phyloP scores from a whole-genome alignment of 2,113 vertebrate species.

The Hoplias malabaricus region DNA sequence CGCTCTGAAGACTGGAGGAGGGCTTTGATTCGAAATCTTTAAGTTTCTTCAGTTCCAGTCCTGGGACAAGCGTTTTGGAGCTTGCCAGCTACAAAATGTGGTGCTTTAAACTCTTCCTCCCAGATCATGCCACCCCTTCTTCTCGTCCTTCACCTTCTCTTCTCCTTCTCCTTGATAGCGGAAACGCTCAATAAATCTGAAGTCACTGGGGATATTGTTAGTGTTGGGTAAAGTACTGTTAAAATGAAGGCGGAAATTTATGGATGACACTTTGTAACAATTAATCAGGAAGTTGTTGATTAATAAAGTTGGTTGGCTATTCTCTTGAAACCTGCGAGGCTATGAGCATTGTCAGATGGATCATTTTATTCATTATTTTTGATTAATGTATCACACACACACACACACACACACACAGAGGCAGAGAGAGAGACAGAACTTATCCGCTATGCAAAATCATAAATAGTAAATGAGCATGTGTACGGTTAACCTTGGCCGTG shows the following conservation, averaged over 20 bases:
- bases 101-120: constrained; percentile 34
- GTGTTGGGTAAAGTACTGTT: constrained; percentile 98
- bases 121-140: not conserved
- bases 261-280: constrained; percentile 97
- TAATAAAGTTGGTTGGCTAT: constrained; percentile 99
- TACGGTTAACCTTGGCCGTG: constrained; percentile 95
- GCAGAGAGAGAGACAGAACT: constrained; percentile 56
- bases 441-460: constrained; percentile 98
- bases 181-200: constrained; percentile 96
- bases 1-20: constrained; percentile 44
- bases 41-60: constrained; percentile 9
- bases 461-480: constrained; percentile 98
- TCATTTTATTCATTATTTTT: constrained; percentile 99
- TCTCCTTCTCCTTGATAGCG: constrained; percentile 74
- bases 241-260: constrained; percentile 95
- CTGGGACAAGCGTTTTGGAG: not conserved
- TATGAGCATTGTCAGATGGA: constrained; percentile 96
- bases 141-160: constrained; percentile 38
- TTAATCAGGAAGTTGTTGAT: constrained; percentile 97
- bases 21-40: constrained; percentile 26
- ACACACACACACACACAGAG: not conserved
- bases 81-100: constrained; percentile 54
- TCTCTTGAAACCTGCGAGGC: constrained; percentile 95
- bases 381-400: constrained; percentile 96
- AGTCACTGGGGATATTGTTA: constrained; percentile 99